phyloP scores from a whole-genome alignment of 2,888 invertebrate genomes.

The Entomobrya multifasciata region DNA sequence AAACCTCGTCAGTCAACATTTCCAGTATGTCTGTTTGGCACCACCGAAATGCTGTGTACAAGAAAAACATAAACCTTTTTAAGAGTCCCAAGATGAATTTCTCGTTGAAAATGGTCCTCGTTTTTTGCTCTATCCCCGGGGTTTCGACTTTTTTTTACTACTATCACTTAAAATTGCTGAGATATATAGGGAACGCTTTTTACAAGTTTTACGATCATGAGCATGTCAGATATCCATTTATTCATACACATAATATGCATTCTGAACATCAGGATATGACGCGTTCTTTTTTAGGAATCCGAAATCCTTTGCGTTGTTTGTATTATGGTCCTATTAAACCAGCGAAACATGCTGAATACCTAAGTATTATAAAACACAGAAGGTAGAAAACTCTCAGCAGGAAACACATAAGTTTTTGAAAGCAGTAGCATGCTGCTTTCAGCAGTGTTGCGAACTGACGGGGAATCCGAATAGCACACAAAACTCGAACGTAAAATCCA shows the following conservation, averaged over 20 bases:
- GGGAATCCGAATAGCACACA: constrained; percentile 6
- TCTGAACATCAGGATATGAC: not conserved
- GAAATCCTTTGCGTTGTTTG: not conserved
- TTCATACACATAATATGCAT: not conserved
- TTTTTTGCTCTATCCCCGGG: not conserved
- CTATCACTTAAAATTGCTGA: not conserved
- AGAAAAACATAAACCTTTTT: constrained; percentile 5
- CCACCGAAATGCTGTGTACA: constrained; percentile 18
- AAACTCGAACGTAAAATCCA: constrained; percentile 38
- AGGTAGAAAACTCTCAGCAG: constrained; percentile 35
- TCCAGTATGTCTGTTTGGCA: not conserved
- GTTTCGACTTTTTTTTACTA: constrained; percentile 10
- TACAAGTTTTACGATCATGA: constrained; percentile 28
- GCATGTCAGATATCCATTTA: constrained; percentile 20
- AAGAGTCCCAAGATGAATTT: constrained; percentile 18
- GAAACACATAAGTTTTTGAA: constrained; percentile 11
- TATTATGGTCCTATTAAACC: constrained; percentile 14
- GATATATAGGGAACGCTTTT: constrained; percentile 15
- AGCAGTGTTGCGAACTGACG: not conserved
- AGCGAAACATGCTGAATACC: constrained; percentile 5
- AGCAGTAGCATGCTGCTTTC: no score
- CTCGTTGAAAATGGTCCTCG: not conserved
- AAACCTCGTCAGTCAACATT: not conserved
- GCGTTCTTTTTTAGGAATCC: constrained; percentile 3
- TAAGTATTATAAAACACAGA: constrained; percentile 11